Evolutionary conservation across 2,113 vertebrate species (phyloP), one percentile per base, ranked within the genome.

Genomic region (Turnix velox): DNA sequence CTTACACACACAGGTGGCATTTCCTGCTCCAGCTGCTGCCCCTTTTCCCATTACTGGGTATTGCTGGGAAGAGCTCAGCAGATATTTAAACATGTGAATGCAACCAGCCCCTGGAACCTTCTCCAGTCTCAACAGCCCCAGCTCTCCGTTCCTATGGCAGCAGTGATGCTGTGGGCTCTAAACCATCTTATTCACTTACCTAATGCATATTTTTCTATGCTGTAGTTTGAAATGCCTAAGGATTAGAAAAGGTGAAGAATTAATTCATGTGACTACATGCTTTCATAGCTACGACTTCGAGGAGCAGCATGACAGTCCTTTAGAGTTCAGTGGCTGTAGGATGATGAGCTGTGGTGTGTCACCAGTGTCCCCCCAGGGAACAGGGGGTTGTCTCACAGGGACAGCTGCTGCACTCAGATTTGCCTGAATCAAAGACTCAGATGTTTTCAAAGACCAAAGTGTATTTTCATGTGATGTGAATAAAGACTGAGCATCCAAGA

Each of bases 361-460:
- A n/a, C 46, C 51, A 40, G 68, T 40, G 42, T 79, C 17, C 76
- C 51, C n/a, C 2, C 3, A 67, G 52, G 30, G 40, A 39, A 25
- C 4, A 28, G 15, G 82, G 27, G 40, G 58, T 72, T 73, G 39
- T 67, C 62, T 84, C 30, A 35, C 45, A 91, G 84, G 37, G 23
- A 84, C n/a, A n/a, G n/a, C n/a, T n/a, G n/a, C n/a, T n/a, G n/a
- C n/a, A n/a, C n/a, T n/a, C n/a, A n/a, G n/a, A n/a, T n/a, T n/a
- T n/a, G n/a, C n/a, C n/a, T n/a, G n/a, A n/a, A n/a, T n/a, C n/a
- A n/a, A n/a, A n/a, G n/a, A n/a, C n/a, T n/a, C 65, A 24, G 28
- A 27, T 10, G 25, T 43, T 61, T 73, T 54, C 30, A 73, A 95
- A 96, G 91, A 91, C 51, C 75, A 86, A 95, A 87, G 67, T 18